A percentile compares a stretch with the other conserved stretches of the same genome.
Evolutionary conservation across 2,888 invertebrate species (phyloP).

Genomic region (Argynnis bischoffii): DNA sequence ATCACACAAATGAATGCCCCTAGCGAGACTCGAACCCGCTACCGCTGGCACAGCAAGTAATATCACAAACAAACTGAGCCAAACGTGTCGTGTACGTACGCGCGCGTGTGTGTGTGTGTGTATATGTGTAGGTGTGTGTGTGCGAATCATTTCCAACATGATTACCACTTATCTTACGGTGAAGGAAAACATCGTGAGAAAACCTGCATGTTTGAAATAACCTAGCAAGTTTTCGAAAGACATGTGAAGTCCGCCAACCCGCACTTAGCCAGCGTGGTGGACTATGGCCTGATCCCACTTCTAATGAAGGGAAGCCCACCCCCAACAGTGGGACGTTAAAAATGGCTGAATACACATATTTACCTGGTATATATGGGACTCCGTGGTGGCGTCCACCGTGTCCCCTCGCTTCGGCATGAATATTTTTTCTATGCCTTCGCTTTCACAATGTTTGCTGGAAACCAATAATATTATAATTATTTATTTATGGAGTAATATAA

Average conservation of each 20-base stretch:
- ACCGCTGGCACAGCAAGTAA: too few relatives aligned
- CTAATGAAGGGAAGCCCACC: too few relatives aligned
- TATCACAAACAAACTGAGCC: too few relatives aligned
- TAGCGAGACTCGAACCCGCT: too few relatives aligned
- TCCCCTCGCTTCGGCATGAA: conserved; percentile 93
- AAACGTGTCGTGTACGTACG: too few relatives aligned
- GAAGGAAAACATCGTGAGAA: neutral
- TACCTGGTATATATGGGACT: conserved; percentile 98
- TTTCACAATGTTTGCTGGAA: conserved; percentile 84
- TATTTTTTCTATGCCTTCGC: conserved; percentile 84
- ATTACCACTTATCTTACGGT: neutral
- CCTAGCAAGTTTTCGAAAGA: too few relatives aligned
- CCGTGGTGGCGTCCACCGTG: conserved; percentile 96
- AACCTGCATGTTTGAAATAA: too few relatives aligned
- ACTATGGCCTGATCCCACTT: neutral
- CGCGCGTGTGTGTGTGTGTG: too few relatives aligned
- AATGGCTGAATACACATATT: neutral
- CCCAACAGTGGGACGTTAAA: too few relatives aligned
- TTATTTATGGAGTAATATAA: neutral
- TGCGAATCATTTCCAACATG: too few relatives aligned
- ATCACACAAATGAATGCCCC: too few relatives aligned
- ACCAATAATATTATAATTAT: neutral
- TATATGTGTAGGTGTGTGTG: too few relatives aligned
- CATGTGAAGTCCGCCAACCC: neutral
- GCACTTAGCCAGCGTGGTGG: neutral